Evolutionary conservation across 2,888 invertebrate genomes (phyloP), one percentile per base, ranked within the genome.

Genomic region (Rhyacophila evoluta): DNA sequence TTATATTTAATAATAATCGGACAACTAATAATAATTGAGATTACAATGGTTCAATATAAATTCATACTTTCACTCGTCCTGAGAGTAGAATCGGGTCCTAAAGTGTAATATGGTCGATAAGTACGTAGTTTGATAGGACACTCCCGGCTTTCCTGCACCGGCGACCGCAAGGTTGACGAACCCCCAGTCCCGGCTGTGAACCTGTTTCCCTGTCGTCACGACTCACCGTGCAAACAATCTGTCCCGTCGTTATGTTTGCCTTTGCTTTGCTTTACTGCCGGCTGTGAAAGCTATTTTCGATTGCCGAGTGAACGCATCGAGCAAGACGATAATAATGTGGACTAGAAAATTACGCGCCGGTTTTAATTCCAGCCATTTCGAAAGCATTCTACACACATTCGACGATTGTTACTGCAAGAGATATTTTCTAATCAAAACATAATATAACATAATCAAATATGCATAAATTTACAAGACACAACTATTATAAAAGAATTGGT

Each of bases 101-200:
- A n/a, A n/a, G n/a, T n/a, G n/a, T n/a, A n/a, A n/a, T n/a, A n/a
- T n/a, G 29, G 29, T 33, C 2, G 29, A 33, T 4, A 33, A 19
- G 2, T 55, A 8, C 25, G 19, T 55, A 55, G 55, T 55, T 55
- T 55, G 55, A 55, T 19, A 55, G 55, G 55, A 55, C 10, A 25
- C 25, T 41, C 41, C 41, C 55, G 10, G 55, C 15, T 55, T 55
- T 55, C 55, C 55, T 55, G 55, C 55, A 10, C 19, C 25, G 55
- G 25, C 55, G 55, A 19, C 55, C 55, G 55, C 19, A 55, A 55
- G 55, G 55, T 55, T 55, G 55, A 55, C 55, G 55, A 55, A 55
- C 55, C 19, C 55, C 15, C 55, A 12, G 55, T 55, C 55, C 55
- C 8, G 25, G 55, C 55, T 55, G 10, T 25, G 55, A 55, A 55